Base-by-base conservation (phyloP, 2,888 invertebrate species). In the Apotomis capreana region DNA sequence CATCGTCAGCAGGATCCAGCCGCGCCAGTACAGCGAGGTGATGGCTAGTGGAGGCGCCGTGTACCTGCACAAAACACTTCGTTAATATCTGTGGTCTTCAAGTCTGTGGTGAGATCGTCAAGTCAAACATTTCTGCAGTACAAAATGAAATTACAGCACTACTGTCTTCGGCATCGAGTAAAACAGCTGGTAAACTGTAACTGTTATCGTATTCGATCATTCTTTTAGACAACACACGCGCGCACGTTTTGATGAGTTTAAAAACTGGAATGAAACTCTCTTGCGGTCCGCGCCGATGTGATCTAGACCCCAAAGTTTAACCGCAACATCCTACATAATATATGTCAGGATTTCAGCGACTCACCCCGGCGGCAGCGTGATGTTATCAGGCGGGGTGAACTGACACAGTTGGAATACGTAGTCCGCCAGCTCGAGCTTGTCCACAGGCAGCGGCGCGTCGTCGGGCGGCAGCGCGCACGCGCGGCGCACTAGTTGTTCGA, bases 21-120 rank as follows among this genome's bases (percentile, higher is more conserved):
- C 96, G 89, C 98, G 98, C 99, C 99, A 99, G 89, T 98, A 99
- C 70, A 97, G 93, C 73, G 96, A 96, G n/a, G 97, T 96, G 81
- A 99, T 98, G 1, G 98, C 98, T 81, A 99, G 91, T 77, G 96
- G 95, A 0, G 99, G 99, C 0, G 98, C 96, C n/a, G 93, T 94
- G 86, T 97, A 97, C 8, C 95, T 95, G 79, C 2, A 59, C 4
- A 58, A 55, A 15, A 5, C 5, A n/a, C 3, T 3, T 9, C 36
- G 36, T 36, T 26, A 15, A 57, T 10, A 57, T 54, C 54, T 54
- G 13, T n/a, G n/a, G 37, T 26, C 26, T 26, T 26, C 26, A 26
- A 26, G 26, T 26, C 26, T 26, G 26, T 26, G 26, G 26, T 26
- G 26, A 26, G 26, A 26, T 26, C 26, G 26, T 26, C 26, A 2